A percentile compares a stretch with the other conserved stretches of the same genome.
Conservation (phyloP, 1,140 invertebrate genomes). For the Radopholus similis region DNA sequence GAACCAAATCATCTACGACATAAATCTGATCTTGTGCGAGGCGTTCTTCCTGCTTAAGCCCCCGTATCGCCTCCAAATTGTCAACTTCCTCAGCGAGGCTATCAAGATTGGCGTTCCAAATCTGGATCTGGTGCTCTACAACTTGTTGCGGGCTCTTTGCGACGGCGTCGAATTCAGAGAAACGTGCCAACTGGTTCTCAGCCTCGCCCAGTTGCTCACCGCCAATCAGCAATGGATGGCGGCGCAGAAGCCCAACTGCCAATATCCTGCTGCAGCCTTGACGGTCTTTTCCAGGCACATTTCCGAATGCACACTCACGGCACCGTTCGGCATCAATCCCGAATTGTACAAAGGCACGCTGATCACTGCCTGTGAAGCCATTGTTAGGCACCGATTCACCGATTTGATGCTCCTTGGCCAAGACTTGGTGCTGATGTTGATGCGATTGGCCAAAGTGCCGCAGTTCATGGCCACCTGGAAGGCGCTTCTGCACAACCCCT, state of each 20-base stretch:
- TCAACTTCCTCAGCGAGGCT: constrained; percentile 27
- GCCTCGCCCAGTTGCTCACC: constrained; percentile 21
- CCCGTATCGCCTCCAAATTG: constrained; percentile 16
- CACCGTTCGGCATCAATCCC: constrained; percentile 1
- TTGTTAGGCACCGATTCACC: constrained; percentile 22
- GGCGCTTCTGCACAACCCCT: constrained; percentile 23
- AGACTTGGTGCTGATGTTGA: constrained; percentile 25
- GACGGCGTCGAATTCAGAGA: constrained; percentile 32
- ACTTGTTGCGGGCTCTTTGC: constrained; percentile 28
- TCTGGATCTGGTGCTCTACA: constrained; percentile 22
- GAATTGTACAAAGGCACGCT: constrained; percentile 16
- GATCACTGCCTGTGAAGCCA: constrained; percentile 25
- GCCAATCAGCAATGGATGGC: constrained; percentile 22
- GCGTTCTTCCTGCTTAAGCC: constrained; percentile 19
- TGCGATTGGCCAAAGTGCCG: constrained; percentile 29
- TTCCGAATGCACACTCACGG: constrained; percentile 13
- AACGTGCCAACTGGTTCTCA: constrained; percentile 26
- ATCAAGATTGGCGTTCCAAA: constrained; percentile 25
- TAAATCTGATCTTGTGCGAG: constrained; percentile 32
- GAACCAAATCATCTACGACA: constrained; percentile 20
- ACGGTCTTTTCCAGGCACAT: constrained; percentile 33
- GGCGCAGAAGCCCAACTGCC: constrained; percentile 15
- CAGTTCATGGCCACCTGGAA: constrained; percentile 31
- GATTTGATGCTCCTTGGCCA: constrained; percentile 22
- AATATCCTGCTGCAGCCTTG: constrained; percentile 20